Conservation (phyloP, 2,113 vertebrate genomes). For the Argyrosomus japonicus region DNA sequence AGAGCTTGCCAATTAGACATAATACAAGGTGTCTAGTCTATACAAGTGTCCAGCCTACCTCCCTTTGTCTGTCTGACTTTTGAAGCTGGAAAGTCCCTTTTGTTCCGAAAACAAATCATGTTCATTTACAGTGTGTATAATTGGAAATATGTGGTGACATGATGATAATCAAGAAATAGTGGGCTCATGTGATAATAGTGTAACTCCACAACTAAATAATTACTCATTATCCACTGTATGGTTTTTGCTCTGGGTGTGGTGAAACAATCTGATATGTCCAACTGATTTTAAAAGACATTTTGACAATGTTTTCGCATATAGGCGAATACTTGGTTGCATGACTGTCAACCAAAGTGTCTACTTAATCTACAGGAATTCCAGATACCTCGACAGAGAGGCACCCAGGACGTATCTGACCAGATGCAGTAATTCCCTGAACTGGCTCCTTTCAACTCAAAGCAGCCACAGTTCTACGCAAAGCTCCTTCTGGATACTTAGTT, state of each 20-base stretch:
- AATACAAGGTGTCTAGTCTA: constrained; percentile 12
- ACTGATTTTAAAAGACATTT: not conserved
- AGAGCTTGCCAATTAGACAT: constrained; percentile 30
- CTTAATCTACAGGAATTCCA: not conserved
- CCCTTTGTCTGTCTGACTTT: not conserved
- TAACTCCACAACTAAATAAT: not conserved
- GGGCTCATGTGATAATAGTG: not conserved
- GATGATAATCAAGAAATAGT: not conserved
- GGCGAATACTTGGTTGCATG: not conserved
- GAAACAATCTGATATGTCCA: not conserved
- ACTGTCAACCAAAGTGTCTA: not conserved
- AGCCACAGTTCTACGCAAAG: not conserved
- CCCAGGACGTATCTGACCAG: not conserved
- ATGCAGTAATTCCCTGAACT: not conserved
- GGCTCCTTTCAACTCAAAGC: not conserved
- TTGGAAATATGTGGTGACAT: not conserved
- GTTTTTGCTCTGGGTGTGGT: not conserved
- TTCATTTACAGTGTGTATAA: too few relatives aligned
- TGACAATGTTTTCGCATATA: not conserved
- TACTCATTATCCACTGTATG: not conserved
- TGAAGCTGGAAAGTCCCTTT: not conserved
- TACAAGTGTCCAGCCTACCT: constrained; percentile 16
- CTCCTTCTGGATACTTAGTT: not conserved
- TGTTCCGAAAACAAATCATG: not conserved
- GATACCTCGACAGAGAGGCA: not conserved